These are phyloP conservation scores for Limnothrissa miodon DNA, from an alignment of 2,113 vertebrate species.

Conservation along the genomic window DNA sequence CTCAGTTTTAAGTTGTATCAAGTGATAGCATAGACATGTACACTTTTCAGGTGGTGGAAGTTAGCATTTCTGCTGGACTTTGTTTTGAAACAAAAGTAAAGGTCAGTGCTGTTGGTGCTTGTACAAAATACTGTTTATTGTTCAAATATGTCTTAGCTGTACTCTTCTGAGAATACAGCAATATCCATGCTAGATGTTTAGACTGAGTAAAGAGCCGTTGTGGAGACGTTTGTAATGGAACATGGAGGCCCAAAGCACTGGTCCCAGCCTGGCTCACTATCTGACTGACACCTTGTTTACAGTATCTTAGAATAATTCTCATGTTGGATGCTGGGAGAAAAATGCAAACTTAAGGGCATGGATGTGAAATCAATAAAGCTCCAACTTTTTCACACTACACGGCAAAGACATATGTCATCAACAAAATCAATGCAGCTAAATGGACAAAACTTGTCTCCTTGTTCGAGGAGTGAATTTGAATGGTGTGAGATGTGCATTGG, in stretches of 20 bases:
- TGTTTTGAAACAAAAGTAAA: neutral
- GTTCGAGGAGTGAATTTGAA: conserved; percentile 53
- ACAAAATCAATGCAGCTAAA: conserved; percentile 73
- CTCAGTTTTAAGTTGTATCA: too few relatives aligned
- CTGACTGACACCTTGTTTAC: conserved; percentile 8
- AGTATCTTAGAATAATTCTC: conserved; percentile 9
- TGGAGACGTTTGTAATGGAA: neutral
- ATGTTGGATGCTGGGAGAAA: neutral
- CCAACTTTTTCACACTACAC: conserved; percentile 67
- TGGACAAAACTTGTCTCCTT: conserved; percentile 72
- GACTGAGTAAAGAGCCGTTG: neutral
- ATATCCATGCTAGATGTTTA: neutral
- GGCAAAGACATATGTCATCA: conserved; percentile 63
- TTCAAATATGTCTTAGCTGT: neutral
- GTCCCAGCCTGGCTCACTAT: neutral
- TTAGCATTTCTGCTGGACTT: neutral
- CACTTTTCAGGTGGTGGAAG: neutral
- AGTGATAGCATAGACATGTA: neutral
- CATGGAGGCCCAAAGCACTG: neutral
- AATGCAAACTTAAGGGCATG: conserved; percentile 16
- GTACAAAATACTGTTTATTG: conserved; percentile 2
- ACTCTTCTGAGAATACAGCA: neutral
- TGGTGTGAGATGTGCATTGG: conserved; percentile 62
- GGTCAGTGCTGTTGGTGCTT: neutral
- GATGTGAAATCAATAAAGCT: conserved; percentile 56